Evolutionary conservation across 1,140 invertebrate genomes (phyloP), one percentile per base, ranked within the genome.

Genomic region (Ostrea edulis): DNA sequence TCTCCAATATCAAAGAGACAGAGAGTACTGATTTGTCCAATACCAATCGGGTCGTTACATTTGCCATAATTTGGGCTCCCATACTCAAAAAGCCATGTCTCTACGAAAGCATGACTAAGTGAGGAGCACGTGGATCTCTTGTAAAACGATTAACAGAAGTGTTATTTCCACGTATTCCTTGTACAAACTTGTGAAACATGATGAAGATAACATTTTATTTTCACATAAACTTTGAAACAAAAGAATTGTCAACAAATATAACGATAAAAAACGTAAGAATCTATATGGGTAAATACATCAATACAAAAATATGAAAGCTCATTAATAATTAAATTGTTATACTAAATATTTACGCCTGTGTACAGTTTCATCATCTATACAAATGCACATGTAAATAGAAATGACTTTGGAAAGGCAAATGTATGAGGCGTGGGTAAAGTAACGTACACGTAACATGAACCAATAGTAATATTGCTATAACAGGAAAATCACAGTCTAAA

Each of bases 301-400:
- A 77, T 77, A 44, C 68, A 77, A 77, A 77, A 77, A 77, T 77
- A 77, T 77, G 68, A 77, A 77, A 77, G 68, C 68, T 22, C 22
- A 68, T 68, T n/a, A 8, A n/a, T 17, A 68, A 68, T 65, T 20
- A 65, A 22, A 65, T 55, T 55, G 14, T 55, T 55, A 12, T 12
- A 55, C 9, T 55, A 17, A 55, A 1, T 62, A 14, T 62, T 8
- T n/a, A 62, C n/a, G 17, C n/a, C 55, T 20, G 55, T 17, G 2
- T 62, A n/a, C 55, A 62, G 35, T 44, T 20, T 62, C 55, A 62
- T 62, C 12, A 20, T 62, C 14, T 62, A 62, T n/a, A n/a, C 20
- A 17, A 58, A 58, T 58, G 14, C 20, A 58, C 55, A 12, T 58
- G 5, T 58, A 58, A 17, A 20, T 12, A 58, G 7, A 17, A 62